Evolutionary conservation across 2,888 invertebrate species (phyloP), one percentile per base, ranked within the genome.

Genomic region (Alloscopus bannaensis): DNA sequence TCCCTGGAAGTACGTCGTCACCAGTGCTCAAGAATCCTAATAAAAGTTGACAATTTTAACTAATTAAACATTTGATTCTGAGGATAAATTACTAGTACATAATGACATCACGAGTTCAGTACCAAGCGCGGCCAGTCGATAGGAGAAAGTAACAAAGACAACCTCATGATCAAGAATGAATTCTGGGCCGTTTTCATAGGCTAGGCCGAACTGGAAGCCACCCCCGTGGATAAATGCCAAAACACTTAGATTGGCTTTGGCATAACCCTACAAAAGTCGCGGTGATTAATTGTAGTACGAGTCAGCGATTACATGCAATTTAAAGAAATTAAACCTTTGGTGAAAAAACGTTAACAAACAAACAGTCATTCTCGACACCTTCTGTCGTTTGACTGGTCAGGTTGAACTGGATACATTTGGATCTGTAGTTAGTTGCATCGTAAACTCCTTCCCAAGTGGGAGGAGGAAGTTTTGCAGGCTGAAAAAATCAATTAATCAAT

Each of bases 281-380:
- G 18, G 3, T 26, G 3, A 64, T 62, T 29, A 62, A 20, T 31
- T 36, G 40, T 57, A 57, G 18, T 24, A 28, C 11, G 24, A 47
- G 47, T 18, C 18, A n/a, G 4, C 47, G 18, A 3, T 16, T 45
- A 45, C 45, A 45, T 13, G 36, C 28, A 62, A 16, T 62, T 31
- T 36, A 29, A 24, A 28, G 20, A 62, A 29, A 31, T 50, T 16
- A 40, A 72, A 80, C 80, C 24, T 83, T 59, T 36, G 80, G 75
- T 2, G 80, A 66, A 47, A 81, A 83, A 0, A 83, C 81, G 45
- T 83, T 83, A 13, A 83, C 45, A 20, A 52, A 83, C 11, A 83
- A 50, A 31, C 83, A 83, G 11, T 81, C 64, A n/a, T n/a, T n/a
- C 50, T 80, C 83, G n/a, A 31, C 28, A 16, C 81, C 83, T 45